These are phyloP conservation scores for Centroberyx gerrardi DNA, from an alignment of 2,797 vertebrate genomes.

Conservation along the genomic window DNA sequence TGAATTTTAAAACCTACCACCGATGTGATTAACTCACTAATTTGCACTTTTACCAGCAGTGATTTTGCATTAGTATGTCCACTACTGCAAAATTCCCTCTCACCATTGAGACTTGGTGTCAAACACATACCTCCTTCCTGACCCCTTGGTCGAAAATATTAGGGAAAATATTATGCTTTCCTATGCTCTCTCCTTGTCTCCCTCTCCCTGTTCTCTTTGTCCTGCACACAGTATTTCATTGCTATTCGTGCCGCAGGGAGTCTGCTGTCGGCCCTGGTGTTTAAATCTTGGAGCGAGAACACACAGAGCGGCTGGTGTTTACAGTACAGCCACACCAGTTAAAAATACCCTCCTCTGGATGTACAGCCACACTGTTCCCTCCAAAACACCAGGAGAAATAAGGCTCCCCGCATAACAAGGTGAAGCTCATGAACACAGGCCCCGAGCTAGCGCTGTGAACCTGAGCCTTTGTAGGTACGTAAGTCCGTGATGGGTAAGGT, in stretches of 20 bases:
- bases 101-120: conserved; percentile 30
- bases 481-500: not conserved
- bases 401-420: conserved; percentile 35
- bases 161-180: conserved; percentile 66
- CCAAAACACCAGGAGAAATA: conserved; percentile 60
- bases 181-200: conserved; percentile 20
- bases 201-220: conserved; percentile 36
- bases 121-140: conserved; percentile 24
- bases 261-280: conserved; percentile 52
- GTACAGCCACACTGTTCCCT: conserved; percentile 53
- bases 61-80: conserved; percentile 20
- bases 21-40: conserved; percentile 26
- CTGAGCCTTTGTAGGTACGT: not conserved
- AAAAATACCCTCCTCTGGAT: conserved; percentile 75
- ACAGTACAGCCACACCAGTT: conserved; percentile 70
- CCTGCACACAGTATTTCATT: conserved; percentile 62
- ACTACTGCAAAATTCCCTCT: conserved; percentile 23
- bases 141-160: conserved; percentile 57
- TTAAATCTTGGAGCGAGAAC: conserved; percentile 78
- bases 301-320: conserved; percentile 76
- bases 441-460: not conserved
- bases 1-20: conserved; percentile 1
- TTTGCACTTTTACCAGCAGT: too few species aligned
- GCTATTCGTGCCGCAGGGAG: conserved; percentile 59
- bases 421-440: not conserved